Conservation (phyloP, 2,113 vertebrate genomes). For the Dromas ardeola region DNA sequence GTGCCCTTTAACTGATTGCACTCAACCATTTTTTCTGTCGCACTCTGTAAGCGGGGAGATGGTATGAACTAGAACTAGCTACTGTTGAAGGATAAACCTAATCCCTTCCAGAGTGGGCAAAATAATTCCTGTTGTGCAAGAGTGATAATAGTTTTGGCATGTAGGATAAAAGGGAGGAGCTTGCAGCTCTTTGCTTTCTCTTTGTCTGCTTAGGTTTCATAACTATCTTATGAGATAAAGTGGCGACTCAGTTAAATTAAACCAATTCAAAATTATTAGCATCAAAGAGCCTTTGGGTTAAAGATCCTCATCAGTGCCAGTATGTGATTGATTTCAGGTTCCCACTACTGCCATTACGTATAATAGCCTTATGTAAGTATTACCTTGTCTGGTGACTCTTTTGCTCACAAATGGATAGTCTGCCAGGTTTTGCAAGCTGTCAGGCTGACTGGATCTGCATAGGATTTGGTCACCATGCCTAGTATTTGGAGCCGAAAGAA, state of each 20-base stretch:
- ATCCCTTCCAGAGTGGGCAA: background rate
- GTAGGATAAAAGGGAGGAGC: background rate
- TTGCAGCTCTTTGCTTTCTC: background rate
- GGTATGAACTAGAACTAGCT: background rate
- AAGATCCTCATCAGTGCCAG: background rate
- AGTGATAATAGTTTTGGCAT: background rate
- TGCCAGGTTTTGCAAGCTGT: background rate
- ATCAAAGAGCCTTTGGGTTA: background rate
- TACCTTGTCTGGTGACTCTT: background rate
- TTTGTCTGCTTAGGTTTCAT: background rate
- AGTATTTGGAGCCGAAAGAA: background rate
- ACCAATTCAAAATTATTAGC: background rate
- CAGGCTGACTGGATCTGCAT: background rate
- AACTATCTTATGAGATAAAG: background rate
- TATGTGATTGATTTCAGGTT: background rate
- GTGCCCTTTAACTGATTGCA: background rate
- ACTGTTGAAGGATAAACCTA: background rate
- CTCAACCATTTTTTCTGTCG: background rate
- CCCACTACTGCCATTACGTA: background rate
- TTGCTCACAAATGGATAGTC: background rate
- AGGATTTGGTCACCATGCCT: background rate
- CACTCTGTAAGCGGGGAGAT: background rate
- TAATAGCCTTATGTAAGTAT: background rate
- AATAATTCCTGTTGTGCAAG: conserved; percentile 33
- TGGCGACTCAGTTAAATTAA: background rate